Evolutionary conservation across 2,888 invertebrate genomes (phyloP).

Genomic region (Leptopilina drosophilae): DNA sequence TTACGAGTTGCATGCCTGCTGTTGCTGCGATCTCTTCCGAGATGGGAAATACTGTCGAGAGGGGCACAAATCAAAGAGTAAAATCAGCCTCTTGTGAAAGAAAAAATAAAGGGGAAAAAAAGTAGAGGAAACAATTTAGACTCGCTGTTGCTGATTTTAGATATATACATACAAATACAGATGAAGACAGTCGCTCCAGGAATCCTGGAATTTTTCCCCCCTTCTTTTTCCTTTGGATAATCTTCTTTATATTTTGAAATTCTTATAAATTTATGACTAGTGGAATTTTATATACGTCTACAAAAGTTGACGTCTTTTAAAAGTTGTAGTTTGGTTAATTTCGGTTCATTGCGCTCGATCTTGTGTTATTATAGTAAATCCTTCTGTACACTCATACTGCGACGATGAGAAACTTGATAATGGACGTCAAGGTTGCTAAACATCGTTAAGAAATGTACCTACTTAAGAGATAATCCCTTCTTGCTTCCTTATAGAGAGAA

Average conservation of each 20-base stretch:
- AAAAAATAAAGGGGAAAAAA: not conserved
- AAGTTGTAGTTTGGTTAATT: no score
- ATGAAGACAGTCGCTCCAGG: not conserved
- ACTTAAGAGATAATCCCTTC: no score
- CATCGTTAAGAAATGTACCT: no score
- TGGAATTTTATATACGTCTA: no score
- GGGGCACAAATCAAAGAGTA: slow-evolving; percentile 27
- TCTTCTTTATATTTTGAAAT: not conserved
- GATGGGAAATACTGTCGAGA: slow-evolving; percentile 14
- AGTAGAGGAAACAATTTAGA: slow-evolving; percentile 20
- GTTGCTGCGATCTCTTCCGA: slow-evolving; percentile 11
- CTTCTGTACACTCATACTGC: no score
- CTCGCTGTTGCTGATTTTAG: slow-evolving; percentile 12
- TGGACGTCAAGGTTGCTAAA: no score
- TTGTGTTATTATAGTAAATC: no score
- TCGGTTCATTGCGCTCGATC: no score
- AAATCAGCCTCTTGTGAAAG: slow-evolving; percentile 13
- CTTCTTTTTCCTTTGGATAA: not conserved
- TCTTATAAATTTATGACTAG: no score
- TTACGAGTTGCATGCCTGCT: slow-evolving; percentile 29
- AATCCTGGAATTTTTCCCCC: not conserved
- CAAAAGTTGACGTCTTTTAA: no score
- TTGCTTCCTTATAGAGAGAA: no score
- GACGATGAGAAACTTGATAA: no score
- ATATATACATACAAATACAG: not conserved